Conservation (phyloP, 2,797 vertebrate genomes). For the Neopelma chrysocephalum region DNA sequence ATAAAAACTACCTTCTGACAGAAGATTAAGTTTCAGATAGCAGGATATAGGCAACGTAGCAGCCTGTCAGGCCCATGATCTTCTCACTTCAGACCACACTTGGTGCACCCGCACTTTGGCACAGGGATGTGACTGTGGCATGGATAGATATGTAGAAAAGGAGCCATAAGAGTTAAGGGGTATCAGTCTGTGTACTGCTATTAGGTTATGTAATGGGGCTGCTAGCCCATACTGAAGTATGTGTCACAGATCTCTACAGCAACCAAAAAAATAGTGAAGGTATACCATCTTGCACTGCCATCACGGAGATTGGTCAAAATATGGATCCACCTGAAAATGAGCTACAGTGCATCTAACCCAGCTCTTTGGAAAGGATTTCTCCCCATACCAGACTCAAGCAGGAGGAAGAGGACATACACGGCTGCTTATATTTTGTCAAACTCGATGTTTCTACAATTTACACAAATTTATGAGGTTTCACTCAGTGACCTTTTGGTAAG, state of each 20-base stretch:
- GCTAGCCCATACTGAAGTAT: neutral
- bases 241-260: neutral
- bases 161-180: neutral
- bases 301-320: neutral
- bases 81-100: neutral
- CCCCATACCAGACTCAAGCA: neutral
- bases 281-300: neutral
- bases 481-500: neutral
- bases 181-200: neutral
- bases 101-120: neutral
- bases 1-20: neutral
- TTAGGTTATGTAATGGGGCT: neutral
- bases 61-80: neutral
- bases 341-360: neutral
- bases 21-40: neutral
- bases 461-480: neutral
- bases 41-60: neutral
- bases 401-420: neutral
- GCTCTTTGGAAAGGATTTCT: neutral
- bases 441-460: neutral
- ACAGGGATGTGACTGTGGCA: too few relatives aligned
- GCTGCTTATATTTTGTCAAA: neutral
- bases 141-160: neutral
- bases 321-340: neutral
- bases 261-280: neutral